Evolutionary conservation across 2,797 vertebrate genomes (phyloP).

Genomic region (Balearica regulorum): DNA sequence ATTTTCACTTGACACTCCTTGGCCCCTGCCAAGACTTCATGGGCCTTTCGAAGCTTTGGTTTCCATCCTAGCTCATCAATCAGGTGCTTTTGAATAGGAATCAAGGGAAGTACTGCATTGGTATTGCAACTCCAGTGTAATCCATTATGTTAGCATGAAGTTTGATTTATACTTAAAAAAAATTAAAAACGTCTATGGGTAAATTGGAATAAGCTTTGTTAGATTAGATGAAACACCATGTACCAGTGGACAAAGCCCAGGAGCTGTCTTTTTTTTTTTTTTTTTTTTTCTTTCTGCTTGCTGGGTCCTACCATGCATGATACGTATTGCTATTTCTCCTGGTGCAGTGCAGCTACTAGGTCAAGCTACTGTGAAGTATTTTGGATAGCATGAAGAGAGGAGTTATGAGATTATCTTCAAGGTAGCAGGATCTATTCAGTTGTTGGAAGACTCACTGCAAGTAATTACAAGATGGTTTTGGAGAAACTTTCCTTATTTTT

Average conservation of each 20-base stretch:
- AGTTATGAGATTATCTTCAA: not conserved
- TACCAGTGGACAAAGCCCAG: not conserved
- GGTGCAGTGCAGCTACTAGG: not conserved
- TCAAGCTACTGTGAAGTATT: not conserved
- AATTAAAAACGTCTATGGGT: not conserved
- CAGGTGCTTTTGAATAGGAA: not conserved
- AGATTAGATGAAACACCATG: not conserved
- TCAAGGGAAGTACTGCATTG: not conserved
- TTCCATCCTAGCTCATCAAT: not conserved
- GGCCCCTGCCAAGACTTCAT: not conserved
- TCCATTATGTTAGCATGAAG: not conserved
- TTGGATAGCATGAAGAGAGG: not conserved
- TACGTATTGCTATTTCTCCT: not conserved
- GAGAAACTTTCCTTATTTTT: not conserved
- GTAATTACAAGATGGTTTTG: not conserved
- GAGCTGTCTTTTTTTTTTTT: not conserved
- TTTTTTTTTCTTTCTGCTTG: not conserved
- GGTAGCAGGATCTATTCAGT: not conserved
- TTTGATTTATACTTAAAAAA: not conserved
- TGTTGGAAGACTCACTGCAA: not conserved
- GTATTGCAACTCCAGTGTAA: not conserved
- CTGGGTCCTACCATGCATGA: not conserved
- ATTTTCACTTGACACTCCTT: not conserved
- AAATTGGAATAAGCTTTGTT: not conserved
- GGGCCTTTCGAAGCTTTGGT: not conserved